These are phyloP conservation scores for Morelia viridis DNA, from an alignment of 2,797 vertebrate species.

Conservation along the genomic window DNA sequence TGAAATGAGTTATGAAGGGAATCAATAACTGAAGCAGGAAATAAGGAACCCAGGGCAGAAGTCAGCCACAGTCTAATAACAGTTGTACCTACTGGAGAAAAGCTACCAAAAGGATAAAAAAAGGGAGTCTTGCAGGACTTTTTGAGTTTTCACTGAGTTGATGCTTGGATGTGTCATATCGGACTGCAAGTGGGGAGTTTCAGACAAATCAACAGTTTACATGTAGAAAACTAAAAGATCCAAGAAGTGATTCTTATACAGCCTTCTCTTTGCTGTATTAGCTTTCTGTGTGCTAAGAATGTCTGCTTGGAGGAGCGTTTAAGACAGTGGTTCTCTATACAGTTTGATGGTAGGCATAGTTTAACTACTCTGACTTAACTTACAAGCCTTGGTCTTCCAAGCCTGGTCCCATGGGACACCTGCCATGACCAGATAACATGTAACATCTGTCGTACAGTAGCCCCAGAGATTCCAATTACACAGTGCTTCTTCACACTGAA, in stretches of 20 bases:
- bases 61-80: not conserved
- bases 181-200: not conserved
- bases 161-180: not conserved
- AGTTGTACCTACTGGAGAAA: not conserved
- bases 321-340: not conserved
- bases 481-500: not conserved
- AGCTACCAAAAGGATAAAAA: not conserved
- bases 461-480: not conserved
- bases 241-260: not conserved
- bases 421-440: not conserved
- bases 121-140: not conserved
- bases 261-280: not conserved
- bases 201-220: not conserved
- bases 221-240: not conserved
- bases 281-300: not conserved
- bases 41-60: conserved; percentile 35
- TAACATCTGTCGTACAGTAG: not conserved
- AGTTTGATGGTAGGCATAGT: not conserved
- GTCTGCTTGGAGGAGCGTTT: not conserved
- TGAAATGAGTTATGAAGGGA: conserved; percentile 52
- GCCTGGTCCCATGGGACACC: not conserved
- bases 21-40: conserved; percentile 54
- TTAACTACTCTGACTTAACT: not conserved
- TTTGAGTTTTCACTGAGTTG: not conserved
- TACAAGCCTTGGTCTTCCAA: not conserved